Conservation (phyloP, 2,797 vertebrate species). For the Gymnothorax javanicus region DNA sequence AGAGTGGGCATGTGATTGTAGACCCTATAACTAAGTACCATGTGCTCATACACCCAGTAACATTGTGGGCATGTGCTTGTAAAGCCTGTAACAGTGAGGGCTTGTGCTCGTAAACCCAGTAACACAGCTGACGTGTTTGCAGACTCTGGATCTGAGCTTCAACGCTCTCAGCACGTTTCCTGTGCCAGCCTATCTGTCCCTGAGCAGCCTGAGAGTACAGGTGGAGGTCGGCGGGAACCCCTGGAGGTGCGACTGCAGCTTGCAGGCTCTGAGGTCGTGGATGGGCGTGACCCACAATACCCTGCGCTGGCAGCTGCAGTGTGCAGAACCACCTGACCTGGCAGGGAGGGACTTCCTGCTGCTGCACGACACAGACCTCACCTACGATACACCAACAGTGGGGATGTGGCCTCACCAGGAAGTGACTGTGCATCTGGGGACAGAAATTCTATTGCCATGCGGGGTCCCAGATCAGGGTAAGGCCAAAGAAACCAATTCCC, state of each 20-base stretch:
- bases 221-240: conserved; percentile 67
- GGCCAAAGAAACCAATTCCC: background rate
- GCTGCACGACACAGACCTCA: conserved; percentile 66
- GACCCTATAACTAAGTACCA: background rate
- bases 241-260: conserved; percentile 75
- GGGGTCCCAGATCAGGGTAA: conserved; percentile 63
- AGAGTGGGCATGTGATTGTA: background rate
- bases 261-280: conserved; percentile 63
- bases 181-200: conserved; percentile 62
- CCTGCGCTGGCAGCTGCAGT: conserved; percentile 66
- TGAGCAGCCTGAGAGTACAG: conserved; percentile 67
- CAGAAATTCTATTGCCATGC: conserved; percentile 65
- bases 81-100: background rate
- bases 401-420: conserved; percentile 54
- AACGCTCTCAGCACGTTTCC: conserved; percentile 75
- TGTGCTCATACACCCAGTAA: background rate
- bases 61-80: background rate
- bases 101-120: conserved; percentile 68
- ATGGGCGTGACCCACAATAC: conserved; percentile 62
- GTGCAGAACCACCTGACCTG: conserved; percentile 59
- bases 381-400: conserved; percentile 54
- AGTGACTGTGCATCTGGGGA: conserved; percentile 60
- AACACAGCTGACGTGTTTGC: conserved; percentile 68
- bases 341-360: conserved; percentile 64
- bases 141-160: conserved; percentile 83